A percentile compares a stretch with the other conserved stretches of the same genome.
phyloP scores from a whole-genome alignment of 2,797 vertebrate genomes.

The Rhadinocentrus ornatus region DNA sequence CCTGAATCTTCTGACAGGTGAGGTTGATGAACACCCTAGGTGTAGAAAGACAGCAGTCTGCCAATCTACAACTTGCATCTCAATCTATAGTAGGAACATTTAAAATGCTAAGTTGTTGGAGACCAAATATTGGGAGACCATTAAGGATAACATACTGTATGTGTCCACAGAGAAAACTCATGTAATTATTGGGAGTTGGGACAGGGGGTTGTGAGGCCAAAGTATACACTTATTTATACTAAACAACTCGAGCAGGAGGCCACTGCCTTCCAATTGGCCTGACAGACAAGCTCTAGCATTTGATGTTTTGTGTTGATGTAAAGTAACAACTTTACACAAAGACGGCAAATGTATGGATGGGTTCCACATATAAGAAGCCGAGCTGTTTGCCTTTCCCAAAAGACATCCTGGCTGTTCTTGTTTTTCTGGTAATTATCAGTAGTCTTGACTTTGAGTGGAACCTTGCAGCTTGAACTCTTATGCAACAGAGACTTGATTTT shows the following conservation, averaged over 20 bases:
- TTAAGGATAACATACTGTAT: slow-evolving; percentile 31
- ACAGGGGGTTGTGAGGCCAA: slow-evolving; percentile 71
- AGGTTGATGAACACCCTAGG: slow-evolving; percentile 43
- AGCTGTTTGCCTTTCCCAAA: background rate
- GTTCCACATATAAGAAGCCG: too few species aligned
- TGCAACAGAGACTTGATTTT: background rate
- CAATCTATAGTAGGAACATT: background rate
- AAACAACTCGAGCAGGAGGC: slow-evolving; percentile 76
- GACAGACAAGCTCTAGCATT: slow-evolving; percentile 68
- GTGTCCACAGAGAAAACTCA: slow-evolving; percentile 30
- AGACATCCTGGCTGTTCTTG: background rate
- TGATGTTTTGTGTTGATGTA: slow-evolving; percentile 37
- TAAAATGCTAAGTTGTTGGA: slow-evolving; percentile 20
- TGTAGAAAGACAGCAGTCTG: background rate
- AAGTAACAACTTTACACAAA: slow-evolving; percentile 33
- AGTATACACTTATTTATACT: slow-evolving; percentile 81
- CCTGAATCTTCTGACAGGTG: slow-evolving; percentile 93
- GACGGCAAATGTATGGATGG: too few species aligned
- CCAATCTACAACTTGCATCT: background rate
- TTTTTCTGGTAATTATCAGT: background rate
- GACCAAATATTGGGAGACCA: slow-evolving; percentile 2
- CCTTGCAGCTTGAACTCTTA: background rate
- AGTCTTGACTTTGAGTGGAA: background rate
- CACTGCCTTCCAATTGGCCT: slow-evolving; percentile 71
- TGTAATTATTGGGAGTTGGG: slow-evolving; percentile 55